A percentile compares a stretch with the other conserved stretches of the same genome.
Evolutionary conservation across 2,888 invertebrate species (phyloP).

Genomic region (Polia nebulosa): DNA sequence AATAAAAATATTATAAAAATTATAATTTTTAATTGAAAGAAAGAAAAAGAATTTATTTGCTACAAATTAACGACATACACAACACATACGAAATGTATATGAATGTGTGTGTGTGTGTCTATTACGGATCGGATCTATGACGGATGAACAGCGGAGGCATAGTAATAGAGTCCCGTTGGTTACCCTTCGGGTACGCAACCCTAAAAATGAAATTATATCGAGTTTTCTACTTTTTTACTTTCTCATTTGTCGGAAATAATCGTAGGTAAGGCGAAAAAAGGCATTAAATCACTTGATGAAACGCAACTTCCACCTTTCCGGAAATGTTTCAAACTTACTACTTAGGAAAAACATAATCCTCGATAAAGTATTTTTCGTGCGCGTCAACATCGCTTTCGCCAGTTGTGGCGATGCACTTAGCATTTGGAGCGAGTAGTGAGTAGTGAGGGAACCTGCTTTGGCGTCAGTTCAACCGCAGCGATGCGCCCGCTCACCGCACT

Average conservation of each 20-base stretch:
- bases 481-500: slow-evolving; percentile 87
- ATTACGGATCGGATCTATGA: too few species aligned
- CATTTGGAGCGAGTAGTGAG: slow-evolving; percentile 68
- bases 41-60: too few species aligned
- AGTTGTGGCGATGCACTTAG: slow-evolving; percentile 73
- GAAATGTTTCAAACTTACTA: slow-evolving; percentile 4
- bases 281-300: slow-evolving; percentile 21
- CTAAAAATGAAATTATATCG: not conserved
- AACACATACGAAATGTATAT: too few species aligned
- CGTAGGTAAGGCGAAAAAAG: not conserved
- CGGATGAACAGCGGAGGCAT: too few species aligned
- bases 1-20: too few species aligned
- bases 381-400: slow-evolving; percentile 71
- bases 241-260: slow-evolving; percentile 32
- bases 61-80: too few species aligned
- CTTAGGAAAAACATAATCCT: slow-evolving; percentile 30
- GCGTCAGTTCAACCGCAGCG: slow-evolving; percentile 83
- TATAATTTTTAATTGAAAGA: too few species aligned
- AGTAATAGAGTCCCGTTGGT: too few species aligned
- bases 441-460: slow-evolving; percentile 69
- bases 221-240: slow-evolving; percentile 21
- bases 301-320: slow-evolving; percentile 15
- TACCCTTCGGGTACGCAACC: too few species aligned
- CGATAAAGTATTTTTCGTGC: slow-evolving; percentile 31
- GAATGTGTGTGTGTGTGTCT: too few species aligned